Evolutionary conservation across 2,113 vertebrate species (phyloP), one percentile per base, ranked within the genome.

Genomic region (Varanus salvator): DNA sequence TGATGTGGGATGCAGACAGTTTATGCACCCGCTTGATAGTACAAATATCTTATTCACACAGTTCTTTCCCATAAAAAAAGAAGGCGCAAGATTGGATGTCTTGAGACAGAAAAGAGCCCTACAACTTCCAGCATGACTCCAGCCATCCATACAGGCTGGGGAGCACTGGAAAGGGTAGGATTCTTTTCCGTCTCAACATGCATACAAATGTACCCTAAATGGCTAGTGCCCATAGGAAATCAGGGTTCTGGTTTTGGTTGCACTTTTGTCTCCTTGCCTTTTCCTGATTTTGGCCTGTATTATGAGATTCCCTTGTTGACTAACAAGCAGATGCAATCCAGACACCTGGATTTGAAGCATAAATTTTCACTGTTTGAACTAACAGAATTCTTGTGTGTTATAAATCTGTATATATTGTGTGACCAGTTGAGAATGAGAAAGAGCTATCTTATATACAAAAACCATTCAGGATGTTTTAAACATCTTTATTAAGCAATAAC

Each of bases 401-500:
- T 0, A 52, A 85, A 93, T 92, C 4, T 23, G 72, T 60, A 25
- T 86, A 71, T 82, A 8, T 44, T 88, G 52, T 86, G 83, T 38
- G 60, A 15, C 0, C 60, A 38, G 14, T 86, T 34, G 54, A 80
- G 84, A 54, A 64, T 3, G 1, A 66, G 6, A 17, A 85, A 80
- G 52, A 89, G 29, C 38, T 34, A 0, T 83, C 15, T 69, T 91
- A 75, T 69, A 9, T 8, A 50, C 5, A 17, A 69, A 9, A 2
- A 0, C 52, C 0, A 14, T 17, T 78, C 86, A 21, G 72, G 7
- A 54, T 64, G 17, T 77, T 90, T 60, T 27, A 76, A 89, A 74
- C 81, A 75, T 75, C 5, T 82, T 85, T 57, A 81, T 89, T 89
- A 80, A 88, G 6, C 93, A 93, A 21, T 85, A 83, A 0, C 0